These are phyloP conservation scores for Drosophila nebulosa DNA, from an alignment of 1,140 invertebrate species.

Conservation along the genomic window DNA sequence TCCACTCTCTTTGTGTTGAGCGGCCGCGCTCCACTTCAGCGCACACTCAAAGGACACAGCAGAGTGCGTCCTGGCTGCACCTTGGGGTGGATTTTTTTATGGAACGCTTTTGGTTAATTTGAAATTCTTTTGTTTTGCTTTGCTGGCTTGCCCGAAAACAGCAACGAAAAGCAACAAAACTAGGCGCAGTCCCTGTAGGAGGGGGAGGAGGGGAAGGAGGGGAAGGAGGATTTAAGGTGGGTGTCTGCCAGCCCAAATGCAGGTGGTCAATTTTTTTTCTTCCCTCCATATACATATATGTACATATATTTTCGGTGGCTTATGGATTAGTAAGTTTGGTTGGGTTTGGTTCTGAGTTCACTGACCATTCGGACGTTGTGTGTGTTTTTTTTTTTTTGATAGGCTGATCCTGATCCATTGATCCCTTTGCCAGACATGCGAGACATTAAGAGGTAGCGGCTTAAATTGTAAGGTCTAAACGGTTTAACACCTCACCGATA, in stretches of 20 bases:
- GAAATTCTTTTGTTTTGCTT: constrained; percentile 69
- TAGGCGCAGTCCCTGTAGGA: constrained; percentile 42
- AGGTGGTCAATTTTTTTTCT: constrained; percentile 49
- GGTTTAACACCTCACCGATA: constrained; percentile 59
- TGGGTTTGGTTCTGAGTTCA: constrained; percentile 37
- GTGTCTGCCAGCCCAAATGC: constrained; percentile 30
- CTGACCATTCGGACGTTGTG: constrained; percentile 23
- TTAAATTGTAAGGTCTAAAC: constrained; percentile 54
- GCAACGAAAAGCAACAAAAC: constrained; percentile 26
- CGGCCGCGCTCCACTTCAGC: constrained; percentile 66
- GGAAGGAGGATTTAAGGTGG: not conserved
- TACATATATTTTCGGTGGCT: constrained; percentile 21
- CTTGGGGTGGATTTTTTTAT: constrained; percentile 62
- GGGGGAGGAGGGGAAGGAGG: not conserved
- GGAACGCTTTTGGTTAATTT: constrained; percentile 72
- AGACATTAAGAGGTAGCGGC: constrained; percentile 8
- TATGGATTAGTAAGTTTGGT: constrained; percentile 55
- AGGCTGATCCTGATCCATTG: constrained; percentile 28
- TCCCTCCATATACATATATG: not conserved
- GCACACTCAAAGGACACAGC: constrained; percentile 43
- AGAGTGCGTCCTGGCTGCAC: constrained; percentile 37
- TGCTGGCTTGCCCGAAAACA: constrained; percentile 30
- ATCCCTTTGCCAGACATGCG: constrained; percentile 44
- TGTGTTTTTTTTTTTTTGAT: not conserved
- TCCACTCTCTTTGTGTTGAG: not conserved